Conservation (phyloP, 2,113 vertebrate species). For the Sebastes schlegelii region DNA sequence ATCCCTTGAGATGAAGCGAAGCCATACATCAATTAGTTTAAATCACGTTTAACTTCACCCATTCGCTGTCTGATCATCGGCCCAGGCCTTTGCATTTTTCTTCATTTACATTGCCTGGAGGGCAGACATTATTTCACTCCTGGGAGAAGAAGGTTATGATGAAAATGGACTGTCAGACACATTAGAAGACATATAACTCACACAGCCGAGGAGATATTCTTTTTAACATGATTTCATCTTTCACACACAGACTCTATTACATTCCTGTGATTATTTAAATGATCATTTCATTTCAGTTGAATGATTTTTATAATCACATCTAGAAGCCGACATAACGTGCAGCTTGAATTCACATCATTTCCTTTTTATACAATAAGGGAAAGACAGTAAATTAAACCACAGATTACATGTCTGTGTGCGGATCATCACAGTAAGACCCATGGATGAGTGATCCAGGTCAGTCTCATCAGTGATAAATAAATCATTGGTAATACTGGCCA, state of each 20-base stretch:
- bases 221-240: conserved; percentile 56
- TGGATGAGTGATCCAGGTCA: conserved; percentile 27
- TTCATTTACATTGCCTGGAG: conserved; percentile 72
- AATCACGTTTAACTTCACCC: conserved; percentile 69
- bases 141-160: conserved; percentile 68
- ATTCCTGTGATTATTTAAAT: conserved; percentile 29
- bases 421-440: neutral
- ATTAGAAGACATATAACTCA: conserved; percentile 64
- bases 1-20: conserved; percentile 59
- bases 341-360: neutral
- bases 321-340: neutral
- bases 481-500: conserved; percentile 9
- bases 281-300: conserved; percentile 27
- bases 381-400: neutral
- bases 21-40: conserved; percentile 73
- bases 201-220: conserved; percentile 2
- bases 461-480: conserved; percentile 29
- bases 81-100: conserved; percentile 63
- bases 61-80: conserved; percentile 35
- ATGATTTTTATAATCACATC: conserved; percentile 4
- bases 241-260: conserved; percentile 24
- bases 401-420: neutral
- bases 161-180: conserved; percentile 67
- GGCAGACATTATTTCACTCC: conserved; percentile 66
- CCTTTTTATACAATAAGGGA: neutral